Evolutionary conservation across 2,113 vertebrate species (phyloP), one percentile per base, ranked within the genome.

Genomic region (Platysteira castanea): DNA sequence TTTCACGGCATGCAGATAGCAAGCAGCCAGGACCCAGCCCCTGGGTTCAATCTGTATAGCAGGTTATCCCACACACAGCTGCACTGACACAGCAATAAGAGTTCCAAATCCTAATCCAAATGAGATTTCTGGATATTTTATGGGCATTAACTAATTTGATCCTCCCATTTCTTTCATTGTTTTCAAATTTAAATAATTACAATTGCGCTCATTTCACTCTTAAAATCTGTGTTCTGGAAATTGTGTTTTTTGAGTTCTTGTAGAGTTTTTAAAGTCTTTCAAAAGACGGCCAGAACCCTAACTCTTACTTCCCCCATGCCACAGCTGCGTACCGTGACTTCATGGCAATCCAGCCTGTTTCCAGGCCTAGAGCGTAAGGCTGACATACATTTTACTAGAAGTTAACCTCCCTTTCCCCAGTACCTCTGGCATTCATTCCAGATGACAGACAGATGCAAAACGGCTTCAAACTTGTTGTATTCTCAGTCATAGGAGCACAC

Each of bases 201-300:
- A 47, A 5, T 63, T 82, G 20, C 35, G 31, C 20, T 54, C 60
- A 61, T 94, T 97, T 97, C 77, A 78, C 41, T 94, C 42, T 21
- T 27, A 89, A 97, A 87, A 81, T 56, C 33, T 56, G 31, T 78
- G 50, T 76, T 96, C 47, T 87, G 27, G 39, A 24, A 84, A 59
- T 46, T 67, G 81, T 91, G 41, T 39, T 96, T 98, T 85, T 63
- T 54, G 7, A 54, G 47, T 6, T 18, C 35, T 56, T 10, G 13
- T 27, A 9, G 35, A 16, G 7, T 14, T 94, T 69, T 95, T 91
- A 84, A 57, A 53, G 19, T 31, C 42, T 76, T 96, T 94, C 70
- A 94, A 79, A 97, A 95, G 89, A 35, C 53, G 96, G 75, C 75
- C 84, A 95, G 95, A 96, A 82, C 41, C 35, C 11, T 33, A 46